Evolutionary conservation across 1,140 invertebrate species (phyloP).

Genomic region (Magallana gigas): DNA sequence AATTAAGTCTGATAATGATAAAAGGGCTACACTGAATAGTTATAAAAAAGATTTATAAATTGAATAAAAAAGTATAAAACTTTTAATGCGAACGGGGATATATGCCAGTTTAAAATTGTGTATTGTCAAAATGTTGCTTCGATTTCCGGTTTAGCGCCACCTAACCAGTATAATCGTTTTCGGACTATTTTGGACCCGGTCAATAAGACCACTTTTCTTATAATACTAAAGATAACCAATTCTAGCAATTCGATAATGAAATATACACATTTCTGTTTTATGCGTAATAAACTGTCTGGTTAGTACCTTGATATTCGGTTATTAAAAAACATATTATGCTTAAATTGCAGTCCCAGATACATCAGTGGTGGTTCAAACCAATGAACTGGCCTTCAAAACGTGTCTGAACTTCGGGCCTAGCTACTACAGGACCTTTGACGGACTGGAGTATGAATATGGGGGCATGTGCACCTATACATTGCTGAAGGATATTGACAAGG

Average conservation of each 20-base stretch:
- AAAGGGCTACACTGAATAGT: too few species aligned
- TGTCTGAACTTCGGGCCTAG: conserved; percentile 88
- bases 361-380: conserved; percentile 50
- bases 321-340: too few species aligned
- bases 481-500: conserved; percentile 8
- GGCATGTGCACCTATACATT: conserved; percentile 56
- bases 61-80: background rate
- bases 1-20: background rate
- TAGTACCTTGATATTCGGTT: too few species aligned
- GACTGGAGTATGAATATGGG: conserved; percentile 50
- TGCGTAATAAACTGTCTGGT: too few species aligned
- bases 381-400: conserved; percentile 66
- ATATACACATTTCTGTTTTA: too few species aligned
- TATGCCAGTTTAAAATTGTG: background rate
- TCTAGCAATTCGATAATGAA: too few species aligned
- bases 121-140: background rate
- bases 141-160: too few species aligned
- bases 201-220: too few species aligned
- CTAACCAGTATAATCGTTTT: too few species aligned
- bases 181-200: too few species aligned
- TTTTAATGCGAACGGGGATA: too few species aligned
- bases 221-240: too few species aligned
- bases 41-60: background rate
- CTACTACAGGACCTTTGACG: conserved; percentile 87
- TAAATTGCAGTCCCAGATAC: background rate